Conservation (phyloP, 2,797 vertebrate species). For the Tauraco hartlaubi region DNA sequence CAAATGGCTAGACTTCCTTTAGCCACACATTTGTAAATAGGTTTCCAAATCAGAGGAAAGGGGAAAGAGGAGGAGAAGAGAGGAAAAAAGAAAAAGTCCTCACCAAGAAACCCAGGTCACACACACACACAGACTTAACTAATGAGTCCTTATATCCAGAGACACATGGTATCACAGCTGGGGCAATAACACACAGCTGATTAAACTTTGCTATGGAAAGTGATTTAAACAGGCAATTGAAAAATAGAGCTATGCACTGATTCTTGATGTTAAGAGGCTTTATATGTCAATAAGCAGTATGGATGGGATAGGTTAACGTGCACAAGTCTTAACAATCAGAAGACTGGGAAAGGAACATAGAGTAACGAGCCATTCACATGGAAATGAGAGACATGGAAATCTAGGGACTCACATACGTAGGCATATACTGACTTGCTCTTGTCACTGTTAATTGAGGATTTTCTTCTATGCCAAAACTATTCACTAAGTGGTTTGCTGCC, state of each 20-base stretch:
- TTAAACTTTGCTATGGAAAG: background rate
- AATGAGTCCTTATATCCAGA: background rate
- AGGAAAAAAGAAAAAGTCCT: background rate
- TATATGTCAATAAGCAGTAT: background rate
- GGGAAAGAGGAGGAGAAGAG: too few relatives aligned
- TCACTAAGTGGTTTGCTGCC: background rate
- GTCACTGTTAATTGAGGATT: background rate
- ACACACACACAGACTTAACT: background rate
- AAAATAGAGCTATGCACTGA: background rate
- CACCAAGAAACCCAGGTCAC: background rate
- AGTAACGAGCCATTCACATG: background rate
- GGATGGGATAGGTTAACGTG: background rate
- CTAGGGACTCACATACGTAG: background rate
- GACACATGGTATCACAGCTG: background rate
- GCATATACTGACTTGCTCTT: background rate
- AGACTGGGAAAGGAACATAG: background rate
- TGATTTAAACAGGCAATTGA: background rate
- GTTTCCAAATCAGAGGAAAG: background rate
- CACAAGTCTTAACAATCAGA: background rate
- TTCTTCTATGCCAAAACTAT: background rate
- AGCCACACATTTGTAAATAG: background rate
- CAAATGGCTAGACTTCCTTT: background rate
- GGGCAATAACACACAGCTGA: background rate
- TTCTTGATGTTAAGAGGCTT: background rate
- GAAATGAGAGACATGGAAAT: background rate